Percentiles rank a stretch among this genome's conserved stretches.
These are phyloP conservation scores for Lasioglossum calceatum DNA, from an alignment of 2,888 invertebrate genomes.

Conservation along the genomic window DNA sequence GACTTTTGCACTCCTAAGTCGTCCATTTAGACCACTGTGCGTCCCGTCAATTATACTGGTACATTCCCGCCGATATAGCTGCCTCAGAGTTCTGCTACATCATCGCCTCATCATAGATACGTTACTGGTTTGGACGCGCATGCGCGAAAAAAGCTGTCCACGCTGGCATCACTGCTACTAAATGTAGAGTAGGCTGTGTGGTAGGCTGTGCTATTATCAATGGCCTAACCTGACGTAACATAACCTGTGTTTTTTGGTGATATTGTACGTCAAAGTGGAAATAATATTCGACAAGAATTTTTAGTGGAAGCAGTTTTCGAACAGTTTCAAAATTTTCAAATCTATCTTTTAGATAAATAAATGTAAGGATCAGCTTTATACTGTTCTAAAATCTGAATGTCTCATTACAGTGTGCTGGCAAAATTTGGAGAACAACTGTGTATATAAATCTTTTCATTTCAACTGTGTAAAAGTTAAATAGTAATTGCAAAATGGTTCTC, in stretches of 20 bases:
- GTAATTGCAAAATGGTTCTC: slow-evolving; percentile 94
- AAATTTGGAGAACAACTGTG: slow-evolving; percentile 52
- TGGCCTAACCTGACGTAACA: slow-evolving; percentile 44
- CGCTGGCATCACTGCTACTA: no score
- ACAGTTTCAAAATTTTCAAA: slow-evolving; percentile 3
- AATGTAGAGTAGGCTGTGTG: no score
- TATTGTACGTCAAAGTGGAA: slow-evolving; percentile 17
- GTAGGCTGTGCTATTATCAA: slow-evolving; percentile 14
- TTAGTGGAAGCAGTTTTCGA: neutral
- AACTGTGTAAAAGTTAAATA: slow-evolving; percentile 41
- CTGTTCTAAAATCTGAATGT: slow-evolving; percentile 60
- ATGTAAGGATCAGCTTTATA: slow-evolving; percentile 14
- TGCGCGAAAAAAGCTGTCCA: no score
- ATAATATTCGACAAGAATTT: slow-evolving; percentile 20
- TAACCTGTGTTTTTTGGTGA: slow-evolving; percentile 38
- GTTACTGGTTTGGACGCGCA: no score
- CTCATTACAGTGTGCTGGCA: slow-evolving; percentile 71
- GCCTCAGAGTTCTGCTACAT: no score
- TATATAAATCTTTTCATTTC: slow-evolving; percentile 46
- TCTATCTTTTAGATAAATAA: neutral
- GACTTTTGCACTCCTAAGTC: no score
- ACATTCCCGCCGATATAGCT: no score
- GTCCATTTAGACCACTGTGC: no score
- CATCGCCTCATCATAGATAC: no score
- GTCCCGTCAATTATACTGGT: no score